Evolutionary conservation across 2,113 vertebrate genomes (phyloP), one percentile per base, ranked within the genome.

Genomic region (Corynorhinus townsendii): DNA sequence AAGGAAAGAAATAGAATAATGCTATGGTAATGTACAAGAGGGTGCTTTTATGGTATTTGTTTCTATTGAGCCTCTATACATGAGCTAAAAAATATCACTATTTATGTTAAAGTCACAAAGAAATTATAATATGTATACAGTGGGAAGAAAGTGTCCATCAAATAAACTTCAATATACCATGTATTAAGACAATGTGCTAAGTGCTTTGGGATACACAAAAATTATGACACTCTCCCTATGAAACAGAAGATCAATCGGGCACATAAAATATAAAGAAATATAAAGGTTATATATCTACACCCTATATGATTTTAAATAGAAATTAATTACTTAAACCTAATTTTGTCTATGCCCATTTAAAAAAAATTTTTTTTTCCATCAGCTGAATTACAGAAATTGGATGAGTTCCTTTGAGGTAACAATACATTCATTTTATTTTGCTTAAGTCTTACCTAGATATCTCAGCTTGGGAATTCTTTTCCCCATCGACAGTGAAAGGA

Each of bases 401-500:
- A 89, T 75, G 47, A 92, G 24, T 56, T 96, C 26, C 33, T 62
- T 52, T 95, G 84, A 92, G 81, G 93, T 72, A 96, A 91, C 17
- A 95, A 71, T 4, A 82, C 0, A 0, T 45, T 59, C 2, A 81
- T 22, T 72, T 90, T 45, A 84, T 47, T 96, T 80, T 83, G 95
- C 77, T 54, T 71, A 93, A 93, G 43, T 81, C 98, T 98, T 99
- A 99, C 99, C 99, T 99, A 86, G 99, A 99, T 95, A 99, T 99
- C 95, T 99, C 99, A 76, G 99, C 98, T 98, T 99, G 99, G 4
- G 99, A 99, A 98, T 99, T 99, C 97, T 99, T 99, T 93, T 99
- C 98, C 93, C 99, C 99, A 54, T 99, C 99, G 1, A 99, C 99
- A 82, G 99, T 99, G 98, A 99, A 99, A 85, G 99, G 99, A 16